phyloP scores from a whole-genome alignment of 2,113 vertebrate genomes.

The Pteronura brasiliensis region DNA sequence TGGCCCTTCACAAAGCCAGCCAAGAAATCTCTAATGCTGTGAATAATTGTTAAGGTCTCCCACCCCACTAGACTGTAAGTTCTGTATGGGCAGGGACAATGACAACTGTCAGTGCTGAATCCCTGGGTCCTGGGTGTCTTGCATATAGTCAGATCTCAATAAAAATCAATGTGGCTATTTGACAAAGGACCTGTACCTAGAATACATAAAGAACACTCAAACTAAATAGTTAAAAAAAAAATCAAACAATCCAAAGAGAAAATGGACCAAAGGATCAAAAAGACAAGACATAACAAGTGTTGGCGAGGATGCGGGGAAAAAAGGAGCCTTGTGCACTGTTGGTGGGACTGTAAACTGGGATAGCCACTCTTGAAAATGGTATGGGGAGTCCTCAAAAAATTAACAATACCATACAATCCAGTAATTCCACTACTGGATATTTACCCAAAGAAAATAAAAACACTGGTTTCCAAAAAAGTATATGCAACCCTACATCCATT shows the following conservation, averaged over 20 bases:
- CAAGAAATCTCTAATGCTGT: not conserved
- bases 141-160: not conserved
- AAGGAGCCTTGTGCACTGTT: not conserved
- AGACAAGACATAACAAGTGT: not conserved
- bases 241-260: not conserved
- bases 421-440: not conserved
- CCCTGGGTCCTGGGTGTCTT: not conserved
- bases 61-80: not conserved
- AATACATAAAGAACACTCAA: not conserved
- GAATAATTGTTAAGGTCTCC: not conserved
- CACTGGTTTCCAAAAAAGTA: no score
- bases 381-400: not conserved
- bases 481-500: no score
- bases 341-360: not conserved
- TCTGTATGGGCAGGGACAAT: not conserved
- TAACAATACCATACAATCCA: not conserved
- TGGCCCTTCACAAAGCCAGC: not conserved
- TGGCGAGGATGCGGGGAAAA: not conserved
- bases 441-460: no score
- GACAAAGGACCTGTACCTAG: not conserved
- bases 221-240: not conserved
- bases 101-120: not conserved
- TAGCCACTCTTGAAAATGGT: not conserved
- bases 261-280: not conserved
- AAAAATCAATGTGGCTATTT: not conserved